Percentiles rank a stretch among this genome's conserved stretches.
Evolutionary conservation across 2,888 invertebrate species (phyloP).

Genomic region (Agrotis puta): DNA sequence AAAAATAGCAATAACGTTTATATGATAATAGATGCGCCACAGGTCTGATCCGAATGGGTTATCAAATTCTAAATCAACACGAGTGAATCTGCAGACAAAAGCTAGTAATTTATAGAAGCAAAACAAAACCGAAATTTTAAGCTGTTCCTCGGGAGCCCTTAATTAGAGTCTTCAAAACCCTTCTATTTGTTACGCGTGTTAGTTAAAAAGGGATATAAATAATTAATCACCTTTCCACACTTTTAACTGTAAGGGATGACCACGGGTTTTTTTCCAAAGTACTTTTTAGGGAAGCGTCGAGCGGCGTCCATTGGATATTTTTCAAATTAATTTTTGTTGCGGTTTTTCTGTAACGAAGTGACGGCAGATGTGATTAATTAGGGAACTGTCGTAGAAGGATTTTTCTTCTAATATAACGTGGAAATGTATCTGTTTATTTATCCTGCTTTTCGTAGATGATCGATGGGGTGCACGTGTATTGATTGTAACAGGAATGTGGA

Average conservation of each 20-base stretch:
- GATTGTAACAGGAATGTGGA: neutral
- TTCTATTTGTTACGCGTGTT: constrained; percentile 55
- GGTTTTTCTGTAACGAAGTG: constrained; percentile 11
- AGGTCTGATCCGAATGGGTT: too few species aligned
- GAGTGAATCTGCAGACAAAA: too few species aligned
- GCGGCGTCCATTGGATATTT: neutral
- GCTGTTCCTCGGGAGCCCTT: constrained; percentile 44
- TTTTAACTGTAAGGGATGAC: constrained; percentile 50
- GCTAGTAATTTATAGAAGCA: neutral
- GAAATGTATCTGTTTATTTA: constrained; percentile 18
- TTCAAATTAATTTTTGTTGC: constrained; percentile 27
- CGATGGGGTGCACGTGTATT: neutral
- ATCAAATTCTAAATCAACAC: too few species aligned
- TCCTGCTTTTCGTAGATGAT: neutral
- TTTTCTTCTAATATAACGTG: neutral
- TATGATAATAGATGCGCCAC: too few species aligned
- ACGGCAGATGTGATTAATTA: constrained; percentile 52
- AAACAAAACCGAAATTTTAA: constrained; percentile 39
- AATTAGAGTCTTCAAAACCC: constrained; percentile 43
- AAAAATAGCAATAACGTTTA: too few species aligned
- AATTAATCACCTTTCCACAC: constrained; percentile 58
- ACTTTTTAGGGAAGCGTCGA: neutral
- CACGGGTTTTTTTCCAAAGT: constrained; percentile 16
- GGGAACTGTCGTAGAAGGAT: neutral
- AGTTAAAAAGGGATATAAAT: constrained; percentile 60